Evolutionary conservation across 2,797 vertebrate genomes (phyloP), one percentile per base, ranked within the genome.

Genomic region (Delichon dasypus): DNA sequence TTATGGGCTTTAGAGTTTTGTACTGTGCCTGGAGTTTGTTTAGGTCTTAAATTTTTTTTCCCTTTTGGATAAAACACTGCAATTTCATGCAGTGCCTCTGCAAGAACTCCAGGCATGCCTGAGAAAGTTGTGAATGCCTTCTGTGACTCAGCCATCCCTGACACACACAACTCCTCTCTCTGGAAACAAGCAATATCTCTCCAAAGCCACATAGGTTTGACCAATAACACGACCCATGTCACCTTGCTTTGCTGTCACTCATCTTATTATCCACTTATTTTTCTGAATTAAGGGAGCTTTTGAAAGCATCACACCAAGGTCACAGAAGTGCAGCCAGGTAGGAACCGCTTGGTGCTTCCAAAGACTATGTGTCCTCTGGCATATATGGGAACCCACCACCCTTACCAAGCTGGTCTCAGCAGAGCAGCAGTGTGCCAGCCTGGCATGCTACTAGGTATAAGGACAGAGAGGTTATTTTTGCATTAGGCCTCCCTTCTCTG

Each of bases 1-100:
- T 95, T 93, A 94, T 50, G 55, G 82, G 38, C 70, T 94, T 95
- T 90, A 48, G 73, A 87, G 68, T 85, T 89, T 80, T 0, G 1
- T 73, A 38, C 38, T 89, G 32, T 45, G 81, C 53, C 65, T 85
- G 61, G 42, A 85, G 29, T 47, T 67, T 60, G 13, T 77, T 81
- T 75, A 5, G 34, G n/a, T 38, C 16, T 88, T 67, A 42, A 27
- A 5, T 51, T 53, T 38, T 40, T 45, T 68, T 40, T 29, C 5
- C 5, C 4, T 44, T 89, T 81, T 48, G 21, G 54, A 36, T 53
- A 48, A 88, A 65, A 20, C 1, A 3, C 34, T 78, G 48, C n/a
- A 87, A 65, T 89, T 81, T 68, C 48, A 66, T 78, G 23, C 71
- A 62, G n/a, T 30, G 32, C 16, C 38, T 88, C n/a, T 89, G 66